phyloP scores from a whole-genome alignment of 1,140 invertebrate genomes.

The Leguminivora glycinivorella region DNA sequence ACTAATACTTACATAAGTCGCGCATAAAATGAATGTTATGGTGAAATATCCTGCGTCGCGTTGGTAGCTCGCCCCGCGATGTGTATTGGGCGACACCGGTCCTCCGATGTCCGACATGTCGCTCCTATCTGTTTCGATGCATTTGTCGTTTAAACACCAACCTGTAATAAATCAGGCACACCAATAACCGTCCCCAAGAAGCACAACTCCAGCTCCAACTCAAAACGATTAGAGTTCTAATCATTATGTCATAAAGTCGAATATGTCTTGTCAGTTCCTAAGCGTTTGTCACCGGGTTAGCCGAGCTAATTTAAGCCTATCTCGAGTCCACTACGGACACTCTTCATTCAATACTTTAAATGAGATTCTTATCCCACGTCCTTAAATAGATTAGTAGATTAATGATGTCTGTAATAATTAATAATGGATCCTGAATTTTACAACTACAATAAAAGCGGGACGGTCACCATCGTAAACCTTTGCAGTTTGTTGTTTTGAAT shows the following conservation, averaged over 20 bases:
- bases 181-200: conserved; percentile 33
- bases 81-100: conserved; percentile 71
- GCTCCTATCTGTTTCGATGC: conserved; percentile 78
- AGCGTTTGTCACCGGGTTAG: conserved; percentile 33
- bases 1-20: too few species aligned
- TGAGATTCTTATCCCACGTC: conserved; percentile 76
- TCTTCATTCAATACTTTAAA: conserved; percentile 79
- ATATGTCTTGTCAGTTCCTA: conserved; percentile 29
- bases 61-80: conserved; percentile 45
- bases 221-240: background rate
- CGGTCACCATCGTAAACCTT: conserved; percentile 67
- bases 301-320: conserved; percentile 70
- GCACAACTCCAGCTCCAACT: conserved; percentile 33
- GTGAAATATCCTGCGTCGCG: conserved; percentile 51
- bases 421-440: conserved; percentile 78
- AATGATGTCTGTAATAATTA: conserved; percentile 79
- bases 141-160: conserved; percentile 79
- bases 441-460: conserved; percentile 76
- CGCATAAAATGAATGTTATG: background rate
- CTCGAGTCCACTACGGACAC: conserved; percentile 75
- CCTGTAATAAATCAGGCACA: conserved; percentile 76
- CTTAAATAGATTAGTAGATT: conserved; percentile 79
- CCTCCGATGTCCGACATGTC: conserved; percentile 75
- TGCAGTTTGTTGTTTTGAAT: conserved; percentile 73
- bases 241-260: conserved; percentile 30